Evolutionary conservation across 2,797 vertebrate genomes (phyloP).

Genomic region (Chelidonichthys spinosus): DNA sequence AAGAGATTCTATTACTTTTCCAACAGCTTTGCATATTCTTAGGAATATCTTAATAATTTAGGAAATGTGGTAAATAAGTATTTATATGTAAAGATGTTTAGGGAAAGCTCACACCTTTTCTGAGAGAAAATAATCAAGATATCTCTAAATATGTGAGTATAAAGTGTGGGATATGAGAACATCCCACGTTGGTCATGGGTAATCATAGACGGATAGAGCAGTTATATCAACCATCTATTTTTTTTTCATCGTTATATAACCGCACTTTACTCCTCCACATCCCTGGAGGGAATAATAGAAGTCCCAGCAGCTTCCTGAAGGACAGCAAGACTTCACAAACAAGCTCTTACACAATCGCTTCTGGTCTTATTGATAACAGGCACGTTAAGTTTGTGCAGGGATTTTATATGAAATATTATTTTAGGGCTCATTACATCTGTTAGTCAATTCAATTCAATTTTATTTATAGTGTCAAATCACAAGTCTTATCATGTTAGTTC

Average conservation of each 20-base stretch:
- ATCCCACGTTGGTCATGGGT: slow-evolving; percentile 40
- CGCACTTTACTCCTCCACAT: slow-evolving; percentile 64
- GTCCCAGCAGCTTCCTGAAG: slow-evolving; percentile 27
- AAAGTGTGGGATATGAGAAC: slow-evolving; percentile 8
- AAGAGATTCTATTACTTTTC: slow-evolving; percentile 16
- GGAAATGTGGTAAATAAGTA: background rate
- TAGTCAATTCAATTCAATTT: no score
- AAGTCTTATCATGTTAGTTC: background rate
- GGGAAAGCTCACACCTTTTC: background rate
- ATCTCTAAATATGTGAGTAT: slow-evolving; percentile 9
- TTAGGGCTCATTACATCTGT: slow-evolving; percentile 1
- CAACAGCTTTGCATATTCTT: background rate
- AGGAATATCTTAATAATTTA: background rate
- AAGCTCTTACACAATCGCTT: slow-evolving; percentile 28
- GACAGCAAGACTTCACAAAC: slow-evolving; percentile 34
- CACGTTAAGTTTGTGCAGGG: background rate
- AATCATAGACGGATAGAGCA: slow-evolving; percentile 29
- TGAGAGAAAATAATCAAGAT: background rate
- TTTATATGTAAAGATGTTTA: background rate
- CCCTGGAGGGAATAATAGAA: slow-evolving; percentile 42
- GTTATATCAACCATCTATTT: slow-evolving; percentile 29
- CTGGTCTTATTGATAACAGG: slow-evolving; percentile 11
- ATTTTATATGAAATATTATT: slow-evolving; percentile 9
- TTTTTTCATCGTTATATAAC: slow-evolving; percentile 74
- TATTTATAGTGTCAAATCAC: no score